These are phyloP conservation scores for Chiloscyllium plagiosum DNA, from an alignment of 2,113 vertebrate genomes.

Conservation along the genomic window DNA sequence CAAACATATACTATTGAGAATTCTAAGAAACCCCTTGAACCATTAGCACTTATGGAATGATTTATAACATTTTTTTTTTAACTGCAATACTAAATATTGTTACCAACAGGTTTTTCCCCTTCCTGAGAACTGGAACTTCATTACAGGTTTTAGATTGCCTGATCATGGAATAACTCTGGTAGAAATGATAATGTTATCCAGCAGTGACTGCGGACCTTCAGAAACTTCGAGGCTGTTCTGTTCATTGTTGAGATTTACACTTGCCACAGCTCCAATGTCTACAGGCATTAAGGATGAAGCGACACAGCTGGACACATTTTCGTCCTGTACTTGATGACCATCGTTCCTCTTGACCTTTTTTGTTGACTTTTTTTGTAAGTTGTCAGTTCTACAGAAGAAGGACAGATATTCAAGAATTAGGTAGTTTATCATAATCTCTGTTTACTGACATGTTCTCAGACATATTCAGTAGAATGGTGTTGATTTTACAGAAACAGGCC, in stretches of 20 bases:
- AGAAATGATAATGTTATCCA: neutral
- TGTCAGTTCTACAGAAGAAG: neutral
- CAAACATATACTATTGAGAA: neutral
- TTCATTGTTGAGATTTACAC: neutral
- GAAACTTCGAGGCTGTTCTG: neutral
- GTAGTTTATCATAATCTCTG: neutral
- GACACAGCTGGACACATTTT: neutral
- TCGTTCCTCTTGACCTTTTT: neutral
- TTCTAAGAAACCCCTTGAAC: neutral
- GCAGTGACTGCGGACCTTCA: neutral
- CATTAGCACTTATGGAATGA: slow-evolving; percentile 3
- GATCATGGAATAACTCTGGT: neutral
- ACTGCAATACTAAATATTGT: neutral
- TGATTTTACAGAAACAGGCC: too few relatives aligned
- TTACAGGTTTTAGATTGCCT: neutral
- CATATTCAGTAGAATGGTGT: too few relatives aligned
- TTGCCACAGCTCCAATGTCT: neutral
- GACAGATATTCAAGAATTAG: neutral
- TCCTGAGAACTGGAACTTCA: neutral
- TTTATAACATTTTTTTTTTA: neutral
- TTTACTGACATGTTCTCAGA: neutral
- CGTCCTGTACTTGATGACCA: neutral
- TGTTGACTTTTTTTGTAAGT: neutral
- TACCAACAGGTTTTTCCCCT: neutral
- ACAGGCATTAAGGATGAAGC: neutral